Evolutionary conservation across 2,888 invertebrate species (phyloP).

Genomic region (Rhogogaster chlorosoma): DNA sequence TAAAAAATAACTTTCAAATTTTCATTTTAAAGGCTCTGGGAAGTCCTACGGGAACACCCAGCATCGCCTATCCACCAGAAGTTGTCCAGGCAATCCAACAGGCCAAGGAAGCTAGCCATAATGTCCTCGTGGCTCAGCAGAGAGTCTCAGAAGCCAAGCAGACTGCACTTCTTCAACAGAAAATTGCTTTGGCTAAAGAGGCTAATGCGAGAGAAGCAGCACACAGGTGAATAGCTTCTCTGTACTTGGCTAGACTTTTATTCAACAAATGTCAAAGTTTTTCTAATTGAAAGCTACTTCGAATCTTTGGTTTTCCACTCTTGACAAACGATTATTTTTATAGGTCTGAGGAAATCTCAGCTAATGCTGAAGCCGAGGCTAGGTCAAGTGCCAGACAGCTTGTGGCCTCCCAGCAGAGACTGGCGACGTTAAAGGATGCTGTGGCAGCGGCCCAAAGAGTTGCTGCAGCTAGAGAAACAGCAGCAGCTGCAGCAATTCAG

Average conservation of each 20-base stretch:
- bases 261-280: neutral
- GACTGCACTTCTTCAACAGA: conserved; percentile 85
- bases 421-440: conserved; percentile 85
- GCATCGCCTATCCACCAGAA: conserved; percentile 81
- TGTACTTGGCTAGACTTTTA: neutral
- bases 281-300: neutral
- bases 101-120: conserved; percentile 86
- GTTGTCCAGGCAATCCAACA: conserved; percentile 86
- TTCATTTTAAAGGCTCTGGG: conserved; percentile 65
- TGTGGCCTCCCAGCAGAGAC: conserved; percentile 82
- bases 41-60: conserved; percentile 69
- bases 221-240: conserved; percentile 64
- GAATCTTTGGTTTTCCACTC: neutral
- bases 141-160: conserved; percentile 88
- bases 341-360: conserved; percentile 73
- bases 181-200: conserved; percentile 87
- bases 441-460: conserved; percentile 87
- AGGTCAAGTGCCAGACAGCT: conserved; percentile 82
- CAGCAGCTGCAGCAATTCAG: conserved; percentile 86
- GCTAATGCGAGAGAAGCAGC: conserved; percentile 81
- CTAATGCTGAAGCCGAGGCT: conserved; percentile 72
- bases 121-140: conserved; percentile 86
- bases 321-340: conserved; percentile 5
- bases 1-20: neutral
- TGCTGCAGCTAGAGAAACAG: conserved; percentile 86